Base-by-base conservation (phyloP, 2,888 invertebrate genomes). In the Magallana nippona region DNA sequence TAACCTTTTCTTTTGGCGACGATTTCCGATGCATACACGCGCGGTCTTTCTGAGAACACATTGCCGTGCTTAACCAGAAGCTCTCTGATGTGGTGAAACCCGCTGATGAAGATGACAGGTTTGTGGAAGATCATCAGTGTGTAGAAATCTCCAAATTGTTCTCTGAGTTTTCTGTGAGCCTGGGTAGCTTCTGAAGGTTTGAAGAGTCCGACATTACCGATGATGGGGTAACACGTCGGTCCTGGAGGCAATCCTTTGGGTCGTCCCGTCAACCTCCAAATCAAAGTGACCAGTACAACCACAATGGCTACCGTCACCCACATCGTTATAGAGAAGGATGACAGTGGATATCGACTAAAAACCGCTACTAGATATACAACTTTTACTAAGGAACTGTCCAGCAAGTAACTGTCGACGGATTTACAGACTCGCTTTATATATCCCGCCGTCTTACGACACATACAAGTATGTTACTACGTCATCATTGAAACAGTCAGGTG, bases 231-330 rank as follows among this genome's bases (percentile, higher is more conserved):
- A 79, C 79, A 79, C 27, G 79, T 22, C 55, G 79, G 79, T 10
- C 79, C 57, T 19, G 79, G 58, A 15, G 79, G 79, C 22, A 79
- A 27, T 22, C 56, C 79, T 15, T 17, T 79, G 10, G 57, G 79
- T 22, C 79, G 79, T 79, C 56, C 57, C 3, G 79, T 79, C 57
- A 79, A n/a, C 56, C 56, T 79, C 79, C 79, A 79, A 19, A 71
- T 11, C 27, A 79, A 15, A 15, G 10, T 13, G 15, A 79, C 56
- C 27, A 79, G 2, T 22, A 22, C 15, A 27, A 22, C 19, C 19
- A 56, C 27, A 17, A 79, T 57, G 15, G 57, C 57, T 27, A 27
- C 19, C 0, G 27, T n/a, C 27, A 79, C 13, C 44, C 27, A 84
- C 63, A 84, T 55, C 17, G 17, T 56, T 44, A 44, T 44, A 8